phyloP scores from a whole-genome alignment of 2,888 invertebrate genomes.

The Caenorhabditis plicata region DNA sequence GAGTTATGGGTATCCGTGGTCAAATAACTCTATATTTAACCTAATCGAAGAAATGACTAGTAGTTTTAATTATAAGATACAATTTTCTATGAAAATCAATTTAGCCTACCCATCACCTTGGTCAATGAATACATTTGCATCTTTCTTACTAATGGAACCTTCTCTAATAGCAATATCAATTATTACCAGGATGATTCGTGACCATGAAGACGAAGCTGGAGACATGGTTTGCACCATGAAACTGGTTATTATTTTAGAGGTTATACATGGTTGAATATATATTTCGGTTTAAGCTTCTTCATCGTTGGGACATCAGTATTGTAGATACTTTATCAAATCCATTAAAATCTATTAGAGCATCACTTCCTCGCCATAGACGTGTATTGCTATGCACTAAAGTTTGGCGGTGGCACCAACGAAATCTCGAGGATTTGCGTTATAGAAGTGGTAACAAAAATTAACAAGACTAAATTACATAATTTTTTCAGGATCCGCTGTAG shows the following conservation, averaged over 20 bases:
- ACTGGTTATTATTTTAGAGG: slow-evolving; percentile 4
- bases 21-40: slow-evolving; percentile 25
- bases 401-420: slow-evolving; percentile 19
- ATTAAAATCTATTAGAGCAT: slow-evolving; percentile 1
- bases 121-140: slow-evolving; percentile 33
- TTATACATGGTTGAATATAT: not conserved
- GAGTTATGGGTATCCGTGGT: slow-evolving; percentile 8
- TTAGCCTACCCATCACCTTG: slow-evolving; percentile 30
- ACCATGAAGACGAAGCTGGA: slow-evolving; percentile 27
- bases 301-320: slow-evolving; percentile 12
- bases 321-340: slow-evolving; percentile 3
- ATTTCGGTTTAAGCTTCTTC: slow-evolving; percentile 25
- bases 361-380: not conserved
- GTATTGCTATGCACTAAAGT: slow-evolving; percentile 7
- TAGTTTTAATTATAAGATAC: not conserved
- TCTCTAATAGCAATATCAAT: slow-evolving; percentile 23
- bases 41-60: slow-evolving; percentile 34
- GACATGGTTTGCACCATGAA: slow-evolving; percentile 34
- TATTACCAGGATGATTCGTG: slow-evolving; percentile 16
- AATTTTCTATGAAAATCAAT: not conserved
- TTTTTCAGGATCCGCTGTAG: not conserved
- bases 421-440: slow-evolving; percentile 9
- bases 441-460: slow-evolving; percentile 1
- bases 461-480: not conserved
- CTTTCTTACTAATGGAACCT: slow-evolving; percentile 20